phyloP scores from a whole-genome alignment of 2,888 invertebrate species.

The Tuta absoluta region DNA sequence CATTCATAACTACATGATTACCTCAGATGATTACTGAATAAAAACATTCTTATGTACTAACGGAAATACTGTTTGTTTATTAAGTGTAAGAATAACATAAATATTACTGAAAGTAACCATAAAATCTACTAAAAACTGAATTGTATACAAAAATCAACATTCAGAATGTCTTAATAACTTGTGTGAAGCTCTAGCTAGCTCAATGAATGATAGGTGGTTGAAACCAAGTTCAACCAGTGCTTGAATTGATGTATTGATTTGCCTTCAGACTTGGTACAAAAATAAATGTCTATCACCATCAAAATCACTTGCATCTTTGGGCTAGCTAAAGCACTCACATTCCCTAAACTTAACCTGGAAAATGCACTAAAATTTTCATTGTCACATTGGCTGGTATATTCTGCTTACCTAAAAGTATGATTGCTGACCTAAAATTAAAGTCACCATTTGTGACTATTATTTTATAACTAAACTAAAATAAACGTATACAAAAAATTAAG shows the following conservation, averaged over 20 bases:
- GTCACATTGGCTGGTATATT: slow-evolving; percentile 51
- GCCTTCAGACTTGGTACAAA: slow-evolving; percentile 1
- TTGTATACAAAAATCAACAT: slow-evolving; percentile 50
- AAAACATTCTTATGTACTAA: slow-evolving; percentile 53
- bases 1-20: slow-evolving; percentile 37
- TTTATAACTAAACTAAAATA: slow-evolving; percentile 56
- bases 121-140: slow-evolving; percentile 41
- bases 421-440: slow-evolving; percentile 72
- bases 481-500: slow-evolving; percentile 76
- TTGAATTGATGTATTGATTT: neutral
- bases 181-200: slow-evolving; percentile 27
- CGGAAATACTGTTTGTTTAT: slow-evolving; percentile 76
- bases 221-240: neutral
- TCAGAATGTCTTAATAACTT: slow-evolving; percentile 47
- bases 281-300: neutral
- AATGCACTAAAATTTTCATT: slow-evolving; percentile 51
- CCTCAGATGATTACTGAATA: slow-evolving; percentile 37
- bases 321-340: neutral
- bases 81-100: slow-evolving; percentile 61
- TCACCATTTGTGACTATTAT: slow-evolving; percentile 62
- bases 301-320: neutral
- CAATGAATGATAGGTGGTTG: neutral
- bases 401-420: slow-evolving; percentile 51
- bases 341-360: slow-evolving; percentile 38
- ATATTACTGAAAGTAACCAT: slow-evolving; percentile 51